Evolutionary conservation across 2,888 invertebrate species (phyloP), one percentile per base, ranked within the genome.

Genomic region (Eubasilissa splendida): DNA sequence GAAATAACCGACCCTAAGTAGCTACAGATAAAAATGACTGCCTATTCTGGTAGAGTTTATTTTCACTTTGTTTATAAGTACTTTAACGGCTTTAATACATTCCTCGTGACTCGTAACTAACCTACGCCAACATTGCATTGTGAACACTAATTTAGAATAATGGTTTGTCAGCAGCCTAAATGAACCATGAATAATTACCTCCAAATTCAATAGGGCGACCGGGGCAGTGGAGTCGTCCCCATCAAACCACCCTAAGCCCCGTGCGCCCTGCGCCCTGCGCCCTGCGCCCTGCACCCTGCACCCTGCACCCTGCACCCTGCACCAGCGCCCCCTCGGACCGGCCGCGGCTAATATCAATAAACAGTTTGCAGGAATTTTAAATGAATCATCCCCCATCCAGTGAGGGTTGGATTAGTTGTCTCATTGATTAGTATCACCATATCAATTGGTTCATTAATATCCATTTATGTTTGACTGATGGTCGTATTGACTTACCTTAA

Each of bases 101-200:
- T 12, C n/a, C 63, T 63, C 63, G 63, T 63, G 63, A 31, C 63
- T 63, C 63, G 63, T 63, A 31, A 31, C 33, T 56, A 50, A 68
- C 68, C 68, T 68, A 68, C 50, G 42, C 33, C 68, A 58, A 73
- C 42, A 42, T 42, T 42, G 56, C 58, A 73, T 73, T 33, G 73
- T 73, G 56, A 8, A 54, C 14, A 42, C 1, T 12, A 68, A 66
- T 76, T 42, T 53, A 76, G 33, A 65, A 31, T 76, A 66, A 76
- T 76, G 66, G 42, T 56, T 10, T 76, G 76, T 76, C 76, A 66
- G 58, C 76, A 33, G 65, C 58, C 54, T 66, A 52, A 76, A 76
- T 76, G 76, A 76, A 56, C 54, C 54, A 76, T 76, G 54, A 76
- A 65, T 66, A 76, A 76, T 68, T 66, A 76, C 9, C 68, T 50